phyloP scores from a whole-genome alignment of 2,113 vertebrate species.

The Perca flavescens region DNA sequence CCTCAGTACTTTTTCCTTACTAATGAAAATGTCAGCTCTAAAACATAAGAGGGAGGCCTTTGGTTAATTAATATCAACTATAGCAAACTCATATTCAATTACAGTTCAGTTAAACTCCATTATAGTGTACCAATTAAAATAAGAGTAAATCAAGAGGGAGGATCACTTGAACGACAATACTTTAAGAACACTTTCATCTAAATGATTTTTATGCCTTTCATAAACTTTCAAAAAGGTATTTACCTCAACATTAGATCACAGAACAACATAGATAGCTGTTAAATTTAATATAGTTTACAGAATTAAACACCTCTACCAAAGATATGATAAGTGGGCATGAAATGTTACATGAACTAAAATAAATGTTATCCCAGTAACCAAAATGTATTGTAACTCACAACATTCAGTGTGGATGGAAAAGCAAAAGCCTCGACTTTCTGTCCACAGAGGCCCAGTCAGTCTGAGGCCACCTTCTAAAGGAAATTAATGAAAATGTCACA shows the following conservation, averaged over 20 bases:
- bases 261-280: background rate
- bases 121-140: background rate
- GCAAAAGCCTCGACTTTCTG: background rate
- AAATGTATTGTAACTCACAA: background rate
- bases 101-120: background rate
- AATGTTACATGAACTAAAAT: background rate
- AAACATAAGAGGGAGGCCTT: background rate
- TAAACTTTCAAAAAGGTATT: background rate
- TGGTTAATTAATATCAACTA: background rate
- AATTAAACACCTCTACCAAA: background rate
- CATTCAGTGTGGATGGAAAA: background rate
- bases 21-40: background rate
- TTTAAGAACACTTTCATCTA: background rate
- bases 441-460: background rate
- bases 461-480: background rate
- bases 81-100: background rate
- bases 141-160: background rate
- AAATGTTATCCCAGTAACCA: background rate
- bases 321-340: background rate
- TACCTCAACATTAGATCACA: background rate
- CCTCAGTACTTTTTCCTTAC: background rate
- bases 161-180: background rate
- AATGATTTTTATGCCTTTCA: background rate
- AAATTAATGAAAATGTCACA: conserved; percentile 12
- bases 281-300: background rate